These are phyloP conservation scores for Lamellibrachia columna DNA, from an alignment of 2,888 invertebrate genomes.

Conservation along the genomic window DNA sequence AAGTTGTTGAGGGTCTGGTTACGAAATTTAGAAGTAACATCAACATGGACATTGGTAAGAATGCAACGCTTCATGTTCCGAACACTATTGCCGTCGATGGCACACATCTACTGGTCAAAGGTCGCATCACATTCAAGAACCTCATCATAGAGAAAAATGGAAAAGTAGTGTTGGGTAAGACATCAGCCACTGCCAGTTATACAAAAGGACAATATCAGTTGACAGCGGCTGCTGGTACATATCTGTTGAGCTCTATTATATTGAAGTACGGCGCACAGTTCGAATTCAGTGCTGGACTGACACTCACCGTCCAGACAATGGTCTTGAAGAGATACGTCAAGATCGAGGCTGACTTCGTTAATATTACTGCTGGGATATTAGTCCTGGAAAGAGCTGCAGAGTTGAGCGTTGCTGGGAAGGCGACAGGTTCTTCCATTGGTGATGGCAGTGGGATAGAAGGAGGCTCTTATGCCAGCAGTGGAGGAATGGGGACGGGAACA, in stretches of 20 bases:
- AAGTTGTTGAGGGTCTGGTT: slow-evolving; percentile 45
- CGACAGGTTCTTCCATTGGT: slow-evolving; percentile 43
- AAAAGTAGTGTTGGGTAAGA: slow-evolving; percentile 39
- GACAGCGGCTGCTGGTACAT: slow-evolving; percentile 43
- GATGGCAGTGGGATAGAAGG: background rate
- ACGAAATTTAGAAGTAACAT: slow-evolving; percentile 44
- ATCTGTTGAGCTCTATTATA: slow-evolving; percentile 42
- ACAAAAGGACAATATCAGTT: slow-evolving; percentile 41
- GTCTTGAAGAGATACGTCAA: slow-evolving; percentile 50
- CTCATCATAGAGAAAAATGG: slow-evolving; percentile 48
- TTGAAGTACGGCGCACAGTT: slow-evolving; percentile 48
- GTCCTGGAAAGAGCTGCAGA: slow-evolving; percentile 49
- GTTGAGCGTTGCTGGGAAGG: slow-evolving; percentile 47
- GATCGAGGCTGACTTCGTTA: slow-evolving; percentile 45
- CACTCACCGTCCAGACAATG: slow-evolving; percentile 42
- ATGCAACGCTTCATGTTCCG: slow-evolving; percentile 49
- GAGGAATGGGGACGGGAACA: slow-evolving; percentile 44
- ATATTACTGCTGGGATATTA: slow-evolving; percentile 43
- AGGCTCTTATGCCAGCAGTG: slow-evolving; percentile 38
- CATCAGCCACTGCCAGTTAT: slow-evolving; percentile 47
- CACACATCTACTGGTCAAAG: slow-evolving; percentile 42
- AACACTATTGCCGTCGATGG: slow-evolving; percentile 48
- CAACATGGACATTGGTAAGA: slow-evolving; percentile 45
- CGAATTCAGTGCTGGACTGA: slow-evolving; percentile 30
- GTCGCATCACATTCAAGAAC: slow-evolving; percentile 49